Evolutionary conservation across 2,113 vertebrate genomes (phyloP).

Genomic region (Otis tarda): DNA sequence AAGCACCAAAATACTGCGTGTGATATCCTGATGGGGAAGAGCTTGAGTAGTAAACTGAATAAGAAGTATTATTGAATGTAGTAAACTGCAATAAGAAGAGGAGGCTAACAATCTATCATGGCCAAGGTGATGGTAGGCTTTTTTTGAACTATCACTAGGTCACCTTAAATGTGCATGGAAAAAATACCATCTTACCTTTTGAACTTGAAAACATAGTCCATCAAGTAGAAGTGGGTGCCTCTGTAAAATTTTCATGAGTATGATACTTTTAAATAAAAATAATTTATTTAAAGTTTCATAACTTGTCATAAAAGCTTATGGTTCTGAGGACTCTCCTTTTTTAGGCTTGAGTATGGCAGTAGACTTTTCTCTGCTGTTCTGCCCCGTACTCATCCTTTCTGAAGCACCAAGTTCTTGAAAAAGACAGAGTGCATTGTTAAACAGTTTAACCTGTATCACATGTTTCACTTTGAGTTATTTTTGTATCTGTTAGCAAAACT

Average conservation of each 20-base stretch:
- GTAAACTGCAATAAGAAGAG: background rate
- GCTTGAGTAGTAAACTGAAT: background rate
- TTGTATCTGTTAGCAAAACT: background rate
- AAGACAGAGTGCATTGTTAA: background rate
- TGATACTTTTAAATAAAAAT: background rate
- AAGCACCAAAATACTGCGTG: background rate
- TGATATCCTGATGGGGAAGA: background rate
- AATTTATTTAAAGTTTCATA: background rate
- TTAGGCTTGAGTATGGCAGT: background rate
- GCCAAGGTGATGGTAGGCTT: background rate
- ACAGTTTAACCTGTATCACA: background rate
- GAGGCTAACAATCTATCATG: background rate
- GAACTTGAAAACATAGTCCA: background rate
- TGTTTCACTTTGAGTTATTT: background rate
- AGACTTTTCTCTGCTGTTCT: background rate
- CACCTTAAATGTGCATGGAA: background rate
- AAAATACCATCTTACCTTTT: background rate
- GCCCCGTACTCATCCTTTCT: background rate
- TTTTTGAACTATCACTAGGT: background rate
- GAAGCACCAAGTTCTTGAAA: background rate
- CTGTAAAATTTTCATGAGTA: background rate
- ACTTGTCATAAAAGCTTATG: background rate
- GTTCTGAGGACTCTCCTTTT: background rate
- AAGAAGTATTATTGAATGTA: too few relatives aligned
- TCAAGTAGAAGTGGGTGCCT: background rate